Percentiles rank a stretch among this genome's conserved stretches.
These are phyloP conservation scores for Cynocephalus volans DNA, from an alignment of 2,113 vertebrate genomes.

Conservation along the genomic window DNA sequence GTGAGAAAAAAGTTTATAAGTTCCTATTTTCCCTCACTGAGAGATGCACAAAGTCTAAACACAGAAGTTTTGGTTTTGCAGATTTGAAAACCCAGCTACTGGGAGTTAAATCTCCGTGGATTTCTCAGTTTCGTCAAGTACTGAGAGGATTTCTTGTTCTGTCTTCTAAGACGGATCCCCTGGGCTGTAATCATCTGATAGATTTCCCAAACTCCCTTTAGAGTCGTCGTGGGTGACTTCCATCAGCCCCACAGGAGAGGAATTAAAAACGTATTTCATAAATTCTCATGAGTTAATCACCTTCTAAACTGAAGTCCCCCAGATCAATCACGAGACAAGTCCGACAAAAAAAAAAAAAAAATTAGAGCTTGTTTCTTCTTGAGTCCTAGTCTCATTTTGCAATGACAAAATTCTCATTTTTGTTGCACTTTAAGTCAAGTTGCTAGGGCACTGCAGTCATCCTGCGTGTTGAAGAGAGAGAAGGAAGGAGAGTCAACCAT, in stretches of 20 bases:
- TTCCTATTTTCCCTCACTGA: not conserved
- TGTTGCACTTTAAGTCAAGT: not conserved
- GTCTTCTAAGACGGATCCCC: not conserved
- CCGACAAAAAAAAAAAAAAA: no score
- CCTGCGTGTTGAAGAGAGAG: not conserved
- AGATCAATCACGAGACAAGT: not conserved
- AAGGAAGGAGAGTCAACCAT: not conserved
- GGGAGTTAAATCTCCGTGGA: not conserved
- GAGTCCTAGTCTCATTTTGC: not conserved
- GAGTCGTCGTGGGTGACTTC: not conserved
- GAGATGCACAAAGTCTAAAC: not conserved
- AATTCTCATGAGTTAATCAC: not conserved
- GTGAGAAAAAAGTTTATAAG: not conserved
- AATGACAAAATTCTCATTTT: not conserved
- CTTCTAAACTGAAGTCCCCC: not conserved
- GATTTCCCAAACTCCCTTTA: not conserved
- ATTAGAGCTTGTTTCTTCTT: not conserved
- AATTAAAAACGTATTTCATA: not conserved
- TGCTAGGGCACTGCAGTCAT: not conserved
- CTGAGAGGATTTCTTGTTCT: not conserved
- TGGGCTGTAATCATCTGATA: not conserved
- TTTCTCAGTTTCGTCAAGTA: not conserved
- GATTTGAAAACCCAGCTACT: not conserved
- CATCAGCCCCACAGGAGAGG: not conserved
- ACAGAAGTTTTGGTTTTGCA: not conserved